Evolutionary conservation across 2,888 invertebrate genomes (phyloP), one percentile per base, ranked within the genome.

Genomic region (Agriopis leucophaearia): DNA sequence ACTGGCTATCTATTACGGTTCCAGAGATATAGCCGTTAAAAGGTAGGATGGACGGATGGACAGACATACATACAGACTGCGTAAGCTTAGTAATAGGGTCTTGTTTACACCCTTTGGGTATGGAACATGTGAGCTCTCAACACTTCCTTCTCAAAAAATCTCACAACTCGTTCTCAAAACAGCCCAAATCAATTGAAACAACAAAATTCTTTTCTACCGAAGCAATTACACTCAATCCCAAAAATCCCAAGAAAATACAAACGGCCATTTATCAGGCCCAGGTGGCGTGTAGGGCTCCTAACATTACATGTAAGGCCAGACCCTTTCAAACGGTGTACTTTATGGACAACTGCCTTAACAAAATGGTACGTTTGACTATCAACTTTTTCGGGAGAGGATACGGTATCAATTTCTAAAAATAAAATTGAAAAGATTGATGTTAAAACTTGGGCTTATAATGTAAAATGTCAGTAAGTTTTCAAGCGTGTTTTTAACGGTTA

Each of bases 271-370:
- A 80, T 83, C 82, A 82, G 80, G 73, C 78, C 77, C 83, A 84
- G 83, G 83, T 84, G 83, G 72, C 67, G 72, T 66, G 75, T 71
- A 82, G 81, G 82, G 71, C 76, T 78, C 78, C 83, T 83, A 78
- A 82, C 77, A 80, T 83, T 81, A 80, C 74, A 83, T 80, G 76
- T 75, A 77, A 71, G 75, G 74, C 76, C 73, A 69, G 70, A 71
- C 78, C 78, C 79, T 77, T 76, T 73, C 75, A 74, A 66, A 67
- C 42, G 47, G 68, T 62, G 70, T 71, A 71, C 71, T 75, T 72
- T 62, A 67, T 64, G 51, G 66, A 66, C 50, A 64, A 58, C 54
- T 58, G 55, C 66, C 61, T 61, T 61, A 51, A 13, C 15, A 52
- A 15, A 13, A 36, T 6, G 44, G 18, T 42, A 5, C 55, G 27